These are phyloP conservation scores for Leucophenga montana DNA, from an alignment of 2,888 invertebrate species.

Conservation along the genomic window DNA sequence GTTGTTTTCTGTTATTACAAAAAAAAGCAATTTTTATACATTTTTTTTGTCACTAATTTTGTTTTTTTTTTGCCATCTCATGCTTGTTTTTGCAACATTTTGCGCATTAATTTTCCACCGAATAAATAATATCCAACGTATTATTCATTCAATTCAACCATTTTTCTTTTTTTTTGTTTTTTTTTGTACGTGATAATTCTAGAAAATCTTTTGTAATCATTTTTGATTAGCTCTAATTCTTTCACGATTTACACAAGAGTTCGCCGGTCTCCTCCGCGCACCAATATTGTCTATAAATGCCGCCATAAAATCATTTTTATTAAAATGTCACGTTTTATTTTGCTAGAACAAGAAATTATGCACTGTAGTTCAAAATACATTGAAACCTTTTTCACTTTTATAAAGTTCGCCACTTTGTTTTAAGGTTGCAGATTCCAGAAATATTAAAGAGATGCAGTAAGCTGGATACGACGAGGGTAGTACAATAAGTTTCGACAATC, in stretches of 20 bases:
- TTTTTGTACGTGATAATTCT: slow-evolving; percentile 13
- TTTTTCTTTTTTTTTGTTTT: too few relatives aligned
- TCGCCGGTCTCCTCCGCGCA: too few relatives aligned
- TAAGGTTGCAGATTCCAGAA: too few relatives aligned
- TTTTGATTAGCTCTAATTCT: slow-evolving; percentile 3
- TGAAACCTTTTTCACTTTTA: too few relatives aligned
- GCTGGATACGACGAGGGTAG: too few relatives aligned
- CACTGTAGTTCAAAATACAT: too few relatives aligned
- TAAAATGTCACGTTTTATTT: too few relatives aligned
- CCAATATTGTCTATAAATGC: neutral
- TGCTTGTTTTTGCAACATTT: neutral
- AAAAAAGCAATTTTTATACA: neutral
- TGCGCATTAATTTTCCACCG: slow-evolving; percentile 8
- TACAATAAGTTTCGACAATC: too few relatives aligned
- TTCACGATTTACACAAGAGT: neutral
- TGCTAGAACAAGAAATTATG: too few relatives aligned
- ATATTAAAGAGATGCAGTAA: too few relatives aligned
- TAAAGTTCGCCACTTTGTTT: too few relatives aligned
- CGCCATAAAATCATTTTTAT: too few relatives aligned
- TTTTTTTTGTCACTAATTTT: slow-evolving; percentile 3
- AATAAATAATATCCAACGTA: neutral
- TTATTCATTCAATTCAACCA: neutral
- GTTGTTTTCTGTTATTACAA: neutral
- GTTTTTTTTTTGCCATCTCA: neutral
- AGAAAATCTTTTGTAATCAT: slow-evolving; percentile 8